phyloP scores from a whole-genome alignment of 2,888 invertebrate genomes.

The Chrysina gloriosa region DNA sequence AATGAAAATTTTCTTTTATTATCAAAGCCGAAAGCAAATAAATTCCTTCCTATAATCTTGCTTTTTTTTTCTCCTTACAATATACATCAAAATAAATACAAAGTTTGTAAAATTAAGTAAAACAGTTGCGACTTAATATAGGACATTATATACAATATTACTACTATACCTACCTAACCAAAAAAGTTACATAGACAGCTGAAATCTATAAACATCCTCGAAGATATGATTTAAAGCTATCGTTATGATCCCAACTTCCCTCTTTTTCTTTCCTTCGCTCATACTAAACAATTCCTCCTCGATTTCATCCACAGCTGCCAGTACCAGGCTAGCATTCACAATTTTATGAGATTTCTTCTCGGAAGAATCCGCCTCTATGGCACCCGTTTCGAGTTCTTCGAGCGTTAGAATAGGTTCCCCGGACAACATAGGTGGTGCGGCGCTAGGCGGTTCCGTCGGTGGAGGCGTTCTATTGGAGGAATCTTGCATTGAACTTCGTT shows the following conservation, averaged over 20 bases:
- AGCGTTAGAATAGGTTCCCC: slow-evolving; percentile 36
- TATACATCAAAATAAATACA: slow-evolving; percentile 14
- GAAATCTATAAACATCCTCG: slow-evolving; percentile 49
- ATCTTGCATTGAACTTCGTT: slow-evolving; percentile 47
- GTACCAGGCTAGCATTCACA: slow-evolving; percentile 48
- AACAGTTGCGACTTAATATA: slow-evolving; percentile 19
- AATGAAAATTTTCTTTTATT: too few relatives aligned
- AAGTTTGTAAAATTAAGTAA: slow-evolving; percentile 16
- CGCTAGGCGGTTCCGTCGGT: slow-evolving; percentile 8
- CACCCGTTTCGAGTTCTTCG: slow-evolving; percentile 33
- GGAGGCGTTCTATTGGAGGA: slow-evolving; percentile 7
- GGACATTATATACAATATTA: slow-evolving; percentile 7
- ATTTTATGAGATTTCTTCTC: not conserved
- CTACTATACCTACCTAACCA: slow-evolving; percentile 1
- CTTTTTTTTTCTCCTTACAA: not conserved
- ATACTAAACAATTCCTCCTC: slow-evolving; percentile 56
- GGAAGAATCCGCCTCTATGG: too few relatives aligned
- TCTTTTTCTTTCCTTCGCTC: slow-evolving; percentile 42
- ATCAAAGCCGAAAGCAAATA: too few relatives aligned
- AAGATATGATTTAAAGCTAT: slow-evolving; percentile 58
- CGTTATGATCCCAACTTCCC: slow-evolving; percentile 54
- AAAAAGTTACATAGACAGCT: slow-evolving; percentile 38
- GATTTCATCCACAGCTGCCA: slow-evolving; percentile 55
- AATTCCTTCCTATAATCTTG: too few relatives aligned
- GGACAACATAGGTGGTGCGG: slow-evolving; percentile 2